Percentiles rank a stretch among this genome's conserved stretches.
phyloP scores from a whole-genome alignment of 2,113 vertebrate species.

The Prionailurus viverrinus region DNA sequence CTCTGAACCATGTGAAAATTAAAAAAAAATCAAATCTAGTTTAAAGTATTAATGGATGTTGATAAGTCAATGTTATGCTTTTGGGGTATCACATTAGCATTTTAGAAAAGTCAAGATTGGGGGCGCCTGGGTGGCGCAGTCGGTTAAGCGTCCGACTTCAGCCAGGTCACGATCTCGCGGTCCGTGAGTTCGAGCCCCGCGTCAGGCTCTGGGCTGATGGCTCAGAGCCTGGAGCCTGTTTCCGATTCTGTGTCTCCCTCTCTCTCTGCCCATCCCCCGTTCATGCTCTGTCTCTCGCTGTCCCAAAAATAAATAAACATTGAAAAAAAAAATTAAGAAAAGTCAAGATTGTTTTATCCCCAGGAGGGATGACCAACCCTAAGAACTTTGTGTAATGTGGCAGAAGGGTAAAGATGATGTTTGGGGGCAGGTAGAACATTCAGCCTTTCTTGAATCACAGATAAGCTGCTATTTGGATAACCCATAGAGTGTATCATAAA shows the following conservation, averaged over 20 bases:
- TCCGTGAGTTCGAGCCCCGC: too few species aligned
- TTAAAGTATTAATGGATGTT: neutral
- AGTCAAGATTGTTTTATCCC: neutral
- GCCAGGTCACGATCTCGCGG: too few species aligned
- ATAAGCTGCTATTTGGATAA: neutral
- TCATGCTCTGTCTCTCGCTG: too few species aligned
- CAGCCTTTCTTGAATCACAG: neutral
- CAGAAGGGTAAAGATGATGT: neutral
- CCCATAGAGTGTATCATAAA: neutral
- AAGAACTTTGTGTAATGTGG: neutral
- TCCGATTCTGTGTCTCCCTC: too few species aligned
- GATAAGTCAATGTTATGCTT: neutral
- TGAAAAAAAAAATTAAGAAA: neutral
- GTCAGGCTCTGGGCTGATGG: too few species aligned
- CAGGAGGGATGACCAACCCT: neutral
- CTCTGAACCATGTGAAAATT: neutral
- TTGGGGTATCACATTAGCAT: neutral
- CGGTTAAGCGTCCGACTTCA: too few species aligned
- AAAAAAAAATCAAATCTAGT: neutral
- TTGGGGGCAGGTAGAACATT: neutral
- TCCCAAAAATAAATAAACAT: too few species aligned
- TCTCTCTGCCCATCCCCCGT: too few species aligned
- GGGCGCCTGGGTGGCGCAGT: too few species aligned
- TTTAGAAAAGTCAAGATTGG: slow-evolving; percentile 26
- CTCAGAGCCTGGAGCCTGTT: too few species aligned